Evolutionary conservation across 2,888 invertebrate genomes (phyloP).

Genomic region (Andricus quercusramuli): DNA sequence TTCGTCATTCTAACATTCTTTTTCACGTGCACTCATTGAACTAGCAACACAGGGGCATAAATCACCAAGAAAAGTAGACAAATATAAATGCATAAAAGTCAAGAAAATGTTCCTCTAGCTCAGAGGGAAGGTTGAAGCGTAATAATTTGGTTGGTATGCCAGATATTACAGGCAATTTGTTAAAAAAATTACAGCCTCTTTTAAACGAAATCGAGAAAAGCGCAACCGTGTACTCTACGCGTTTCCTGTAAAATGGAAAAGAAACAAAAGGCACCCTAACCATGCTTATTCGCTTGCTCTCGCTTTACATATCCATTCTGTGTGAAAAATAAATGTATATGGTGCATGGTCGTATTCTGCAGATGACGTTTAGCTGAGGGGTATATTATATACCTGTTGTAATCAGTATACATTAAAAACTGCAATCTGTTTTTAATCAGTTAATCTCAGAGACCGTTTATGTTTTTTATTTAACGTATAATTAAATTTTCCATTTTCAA

Average conservation of each 20-base stretch:
- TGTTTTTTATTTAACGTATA: too few species aligned
- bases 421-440: too few species aligned
- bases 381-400: too few species aligned
- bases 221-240: not conserved
- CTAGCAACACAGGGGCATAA: not conserved
- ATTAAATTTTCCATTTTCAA: too few species aligned
- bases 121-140: slow-evolving; percentile 5
- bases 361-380: not conserved
- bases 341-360: not conserved
- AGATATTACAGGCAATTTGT: slow-evolving; percentile 34
- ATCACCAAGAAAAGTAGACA: slow-evolving; percentile 21
- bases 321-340: not conserved
- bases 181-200: slow-evolving; percentile 15
- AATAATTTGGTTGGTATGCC: slow-evolving; percentile 24
- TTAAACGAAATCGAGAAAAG: not conserved
- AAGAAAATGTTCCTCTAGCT: slow-evolving; percentile 10
- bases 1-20: not conserved
- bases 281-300: slow-evolving; percentile 4
- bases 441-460: too few species aligned
- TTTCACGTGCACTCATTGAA: not conserved
- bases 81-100: slow-evolving; percentile 21
- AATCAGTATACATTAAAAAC: too few species aligned
- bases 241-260: not conserved
- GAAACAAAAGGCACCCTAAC: not conserved
- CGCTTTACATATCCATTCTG: slow-evolving; percentile 10